Conservation (phyloP, 1,140 invertebrate genomes). For the Metopolophium dirhodum region DNA sequence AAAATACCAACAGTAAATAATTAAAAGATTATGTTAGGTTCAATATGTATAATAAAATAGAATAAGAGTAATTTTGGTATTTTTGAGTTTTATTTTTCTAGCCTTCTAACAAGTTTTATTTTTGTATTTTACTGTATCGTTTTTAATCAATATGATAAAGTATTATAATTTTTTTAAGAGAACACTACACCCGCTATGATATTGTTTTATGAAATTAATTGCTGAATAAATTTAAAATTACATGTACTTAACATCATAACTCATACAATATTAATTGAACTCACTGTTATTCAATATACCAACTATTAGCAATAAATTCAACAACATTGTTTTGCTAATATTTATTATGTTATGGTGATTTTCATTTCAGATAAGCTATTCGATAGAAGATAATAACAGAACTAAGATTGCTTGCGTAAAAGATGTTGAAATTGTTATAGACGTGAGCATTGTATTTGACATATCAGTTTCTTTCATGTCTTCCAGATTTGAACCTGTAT, state of each 20-base stretch:
- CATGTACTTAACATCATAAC: neutral
- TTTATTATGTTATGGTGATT: neutral
- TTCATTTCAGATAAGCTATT: constrained; percentile 57
- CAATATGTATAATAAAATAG: neutral
- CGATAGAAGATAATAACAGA: constrained; percentile 20
- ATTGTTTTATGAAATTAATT: too few relatives aligned
- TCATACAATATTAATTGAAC: neutral
- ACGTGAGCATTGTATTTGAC: constrained; percentile 75
- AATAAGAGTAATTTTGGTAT: neutral
- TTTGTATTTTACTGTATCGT: too few relatives aligned
- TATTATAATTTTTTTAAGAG: neutral
- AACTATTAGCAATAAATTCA: neutral
- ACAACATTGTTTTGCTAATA: neutral
- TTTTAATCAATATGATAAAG: neutral
- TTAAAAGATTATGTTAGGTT: neutral
- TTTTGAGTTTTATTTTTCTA: neutral
- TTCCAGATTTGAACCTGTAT: constrained; percentile 70
- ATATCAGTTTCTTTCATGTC: constrained; percentile 73
- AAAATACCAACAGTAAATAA: too few relatives aligned
- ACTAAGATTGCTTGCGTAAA: constrained; percentile 63
- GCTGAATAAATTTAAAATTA: neutral
- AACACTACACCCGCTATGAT: too few relatives aligned
- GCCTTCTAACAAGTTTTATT: too few relatives aligned
- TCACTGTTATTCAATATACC: neutral
- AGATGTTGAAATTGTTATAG: constrained; percentile 69